Percentiles rank a stretch among this genome's conserved stretches.
Conservation (phyloP, 2,113 vertebrate genomes). For the Porphyrio hochstetteri region DNA sequence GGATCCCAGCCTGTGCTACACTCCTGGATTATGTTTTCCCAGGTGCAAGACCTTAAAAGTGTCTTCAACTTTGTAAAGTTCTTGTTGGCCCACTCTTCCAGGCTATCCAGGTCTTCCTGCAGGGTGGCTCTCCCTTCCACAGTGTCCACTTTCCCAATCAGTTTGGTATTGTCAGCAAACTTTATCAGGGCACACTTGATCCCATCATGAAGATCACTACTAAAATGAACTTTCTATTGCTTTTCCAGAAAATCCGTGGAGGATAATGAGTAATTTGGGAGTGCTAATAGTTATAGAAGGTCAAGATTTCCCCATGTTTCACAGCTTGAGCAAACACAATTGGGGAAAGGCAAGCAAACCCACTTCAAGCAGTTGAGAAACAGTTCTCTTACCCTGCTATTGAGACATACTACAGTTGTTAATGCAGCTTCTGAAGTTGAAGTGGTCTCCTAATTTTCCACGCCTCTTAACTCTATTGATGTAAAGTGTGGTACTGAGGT, state of each 20-base stretch:
- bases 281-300: background rate
- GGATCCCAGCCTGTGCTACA: too few species aligned
- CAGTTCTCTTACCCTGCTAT: background rate
- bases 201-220: background rate
- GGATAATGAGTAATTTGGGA: background rate
- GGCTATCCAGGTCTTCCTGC: too few species aligned
- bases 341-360: background rate
- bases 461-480: background rate
- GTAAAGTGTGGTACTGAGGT: background rate
- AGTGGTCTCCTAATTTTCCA: background rate
- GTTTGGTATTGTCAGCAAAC: background rate
- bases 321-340: background rate
- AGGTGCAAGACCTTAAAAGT: too few species aligned
- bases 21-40: too few species aligned
- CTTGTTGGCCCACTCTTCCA: too few species aligned
- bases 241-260: background rate
- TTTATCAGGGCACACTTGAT: background rate
- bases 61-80: too few species aligned
- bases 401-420: background rate
- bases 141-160: too few species aligned
- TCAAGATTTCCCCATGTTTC: background rate
- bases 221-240: background rate
- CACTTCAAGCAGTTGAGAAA: background rate
- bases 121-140: too few species aligned
- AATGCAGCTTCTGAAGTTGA: background rate